Percentiles rank a stretch among this genome's conserved stretches.
Conservation (phyloP, 2,888 invertebrate species). For the Nemotelus nigrinus region DNA sequence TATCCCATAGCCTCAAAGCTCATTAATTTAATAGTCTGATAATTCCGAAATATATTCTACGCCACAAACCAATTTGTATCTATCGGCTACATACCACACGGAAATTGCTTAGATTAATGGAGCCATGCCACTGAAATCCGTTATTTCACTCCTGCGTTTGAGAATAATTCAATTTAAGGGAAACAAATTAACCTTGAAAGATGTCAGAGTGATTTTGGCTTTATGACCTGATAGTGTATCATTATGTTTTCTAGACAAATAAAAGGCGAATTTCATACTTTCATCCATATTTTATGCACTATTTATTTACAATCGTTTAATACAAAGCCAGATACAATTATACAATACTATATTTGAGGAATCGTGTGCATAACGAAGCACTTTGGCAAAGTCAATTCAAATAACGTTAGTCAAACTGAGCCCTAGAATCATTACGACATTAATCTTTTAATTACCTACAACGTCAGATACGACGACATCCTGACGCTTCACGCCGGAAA, state of each 20-base stretch:
- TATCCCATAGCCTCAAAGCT: slow-evolving; percentile 3
- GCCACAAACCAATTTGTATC: slow-evolving; percentile 15
- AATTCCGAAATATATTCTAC: slow-evolving; percentile 18
- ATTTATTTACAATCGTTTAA: too few species aligned
- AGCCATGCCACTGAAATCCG: background rate
- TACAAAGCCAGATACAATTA: too few species aligned
- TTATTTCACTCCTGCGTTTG: background rate
- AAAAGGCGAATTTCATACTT: too few species aligned
- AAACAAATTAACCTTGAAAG: background rate
- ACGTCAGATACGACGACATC: background rate
- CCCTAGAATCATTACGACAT: background rate
- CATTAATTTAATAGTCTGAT: slow-evolving; percentile 42
- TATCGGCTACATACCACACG: background rate
- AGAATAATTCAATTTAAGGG: background rate
- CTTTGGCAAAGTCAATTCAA: background rate
- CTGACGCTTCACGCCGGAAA: background rate
- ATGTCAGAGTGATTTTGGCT: too few species aligned
- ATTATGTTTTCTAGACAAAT: too few species aligned
- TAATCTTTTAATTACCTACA: background rate
- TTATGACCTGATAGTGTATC: too few species aligned
- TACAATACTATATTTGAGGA: too few species aligned
- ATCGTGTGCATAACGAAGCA: background rate
- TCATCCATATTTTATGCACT: too few species aligned
- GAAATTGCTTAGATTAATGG: background rate
- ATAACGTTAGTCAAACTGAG: background rate